Conservation (phyloP, 2,888 invertebrate species). For the Anaspis maculata region DNA sequence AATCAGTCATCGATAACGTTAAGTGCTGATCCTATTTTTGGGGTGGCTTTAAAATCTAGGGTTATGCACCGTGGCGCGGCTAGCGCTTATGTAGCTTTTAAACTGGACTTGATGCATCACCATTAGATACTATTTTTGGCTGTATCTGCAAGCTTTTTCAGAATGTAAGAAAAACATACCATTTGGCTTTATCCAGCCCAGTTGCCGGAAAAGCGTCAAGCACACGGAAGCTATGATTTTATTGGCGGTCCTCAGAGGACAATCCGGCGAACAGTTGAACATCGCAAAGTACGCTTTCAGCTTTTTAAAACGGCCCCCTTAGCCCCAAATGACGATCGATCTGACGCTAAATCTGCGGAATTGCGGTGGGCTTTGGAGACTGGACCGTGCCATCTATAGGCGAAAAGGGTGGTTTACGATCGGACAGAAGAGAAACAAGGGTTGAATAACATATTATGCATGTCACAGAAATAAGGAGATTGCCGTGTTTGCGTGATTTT, state of each 20-base stretch:
- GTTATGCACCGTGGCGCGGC: too few species aligned
- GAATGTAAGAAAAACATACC: too few species aligned
- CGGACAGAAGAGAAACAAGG: background rate
- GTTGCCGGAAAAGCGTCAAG: too few species aligned
- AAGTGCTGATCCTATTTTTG: slow-evolving; percentile 24
- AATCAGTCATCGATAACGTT: slow-evolving; percentile 17
- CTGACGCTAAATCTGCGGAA: slow-evolving; percentile 39
- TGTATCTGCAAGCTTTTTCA: too few species aligned
- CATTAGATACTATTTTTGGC: too few species aligned
- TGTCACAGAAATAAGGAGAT: background rate
- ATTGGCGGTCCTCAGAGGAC: slow-evolving; percentile 35
- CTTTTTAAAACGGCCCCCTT: slow-evolving; percentile 43
- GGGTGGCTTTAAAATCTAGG: too few species aligned
- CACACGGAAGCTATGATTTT: slow-evolving; percentile 39
- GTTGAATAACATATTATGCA: background rate
- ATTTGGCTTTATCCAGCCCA: too few species aligned
- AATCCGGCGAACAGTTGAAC: slow-evolving; percentile 33
- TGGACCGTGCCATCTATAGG: slow-evolving; percentile 4
- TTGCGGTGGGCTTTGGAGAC: slow-evolving; percentile 36
- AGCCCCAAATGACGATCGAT: slow-evolving; percentile 43
- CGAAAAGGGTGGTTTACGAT: slow-evolving; percentile 1
- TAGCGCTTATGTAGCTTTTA: too few species aligned
- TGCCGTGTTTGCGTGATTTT: too few species aligned
- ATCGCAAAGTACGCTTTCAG: slow-evolving; percentile 43
- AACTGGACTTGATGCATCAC: too few species aligned